A percentile compares a stretch with the other conserved stretches of the same genome.
These are phyloP conservation scores for Toxotes lorentzi DNA, from an alignment of 2,797 vertebrate genomes.

Conservation along the genomic window DNA sequence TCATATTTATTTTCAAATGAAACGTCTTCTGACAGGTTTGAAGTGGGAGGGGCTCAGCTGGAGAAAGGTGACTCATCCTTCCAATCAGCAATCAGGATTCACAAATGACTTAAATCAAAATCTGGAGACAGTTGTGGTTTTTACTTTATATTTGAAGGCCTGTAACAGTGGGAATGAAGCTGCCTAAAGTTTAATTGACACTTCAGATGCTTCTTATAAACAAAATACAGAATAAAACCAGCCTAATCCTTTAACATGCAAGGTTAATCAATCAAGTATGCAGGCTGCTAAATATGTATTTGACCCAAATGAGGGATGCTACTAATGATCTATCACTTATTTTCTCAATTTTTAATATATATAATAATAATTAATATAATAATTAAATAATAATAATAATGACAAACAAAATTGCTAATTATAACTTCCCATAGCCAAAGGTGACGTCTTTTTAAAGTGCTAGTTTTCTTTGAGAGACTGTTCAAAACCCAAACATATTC, in stretches of 20 bases:
- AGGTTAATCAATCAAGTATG: background rate
- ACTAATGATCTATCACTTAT: background rate
- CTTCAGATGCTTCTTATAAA: background rate
- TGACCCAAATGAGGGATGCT: background rate
- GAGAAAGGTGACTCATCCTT: no score
- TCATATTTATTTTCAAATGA: background rate
- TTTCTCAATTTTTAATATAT: background rate
- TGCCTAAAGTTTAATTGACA: background rate
- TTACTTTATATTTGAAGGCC: no score
- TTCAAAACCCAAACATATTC: background rate
- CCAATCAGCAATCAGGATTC: no score
- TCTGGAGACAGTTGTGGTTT: no score
- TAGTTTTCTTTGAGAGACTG: background rate
- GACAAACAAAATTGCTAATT: background rate
- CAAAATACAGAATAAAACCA: no score
- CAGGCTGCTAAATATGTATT: background rate
- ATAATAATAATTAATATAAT: no score
- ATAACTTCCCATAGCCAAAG: background rate
- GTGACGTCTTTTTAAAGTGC: background rate
- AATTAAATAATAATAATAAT: no score
- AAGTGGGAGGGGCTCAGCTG: no score
- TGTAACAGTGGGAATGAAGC: background rate
- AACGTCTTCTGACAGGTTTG: no score
- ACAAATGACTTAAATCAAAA: no score
- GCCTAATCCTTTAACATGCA: background rate